A percentile compares a stretch with the other conserved stretches of the same genome.
Conservation (phyloP, 2,113 vertebrate genomes). For the Burhinus bistriatus region DNA sequence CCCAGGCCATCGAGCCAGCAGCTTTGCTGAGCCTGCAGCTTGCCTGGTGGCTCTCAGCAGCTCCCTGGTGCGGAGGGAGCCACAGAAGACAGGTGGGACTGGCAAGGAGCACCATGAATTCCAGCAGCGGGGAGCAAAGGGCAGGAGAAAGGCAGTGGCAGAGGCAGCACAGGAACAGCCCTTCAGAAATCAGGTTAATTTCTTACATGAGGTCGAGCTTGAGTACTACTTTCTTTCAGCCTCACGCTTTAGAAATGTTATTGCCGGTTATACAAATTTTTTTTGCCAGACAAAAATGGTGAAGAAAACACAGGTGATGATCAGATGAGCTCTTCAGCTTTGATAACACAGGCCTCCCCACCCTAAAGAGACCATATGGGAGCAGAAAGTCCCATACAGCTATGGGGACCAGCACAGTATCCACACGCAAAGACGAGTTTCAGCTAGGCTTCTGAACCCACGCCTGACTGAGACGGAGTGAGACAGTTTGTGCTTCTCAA, state of each 20-base stretch:
- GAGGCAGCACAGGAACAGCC: background rate
- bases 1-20: background rate
- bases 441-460: background rate
- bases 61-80: background rate
- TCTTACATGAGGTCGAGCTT: background rate
- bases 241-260: background rate
- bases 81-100: fast-evolving
- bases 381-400: background rate
- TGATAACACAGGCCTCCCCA: background rate
- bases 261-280: background rate
- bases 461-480: background rate
- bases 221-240: background rate
- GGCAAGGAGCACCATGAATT: background rate
- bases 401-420: background rate
- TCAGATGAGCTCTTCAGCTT: background rate
- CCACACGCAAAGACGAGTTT: background rate
- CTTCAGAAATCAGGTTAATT: background rate
- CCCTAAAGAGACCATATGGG: background rate
- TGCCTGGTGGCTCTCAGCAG: background rate
- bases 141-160: background rate
- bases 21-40: background rate
- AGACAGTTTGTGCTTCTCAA: background rate
- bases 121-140: background rate
- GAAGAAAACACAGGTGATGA: background rate
- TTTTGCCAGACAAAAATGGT: background rate